These are phyloP conservation scores for Heterodera carotae DNA, from an alignment of 1,140 invertebrate genomes.

Conservation along the genomic window DNA sequence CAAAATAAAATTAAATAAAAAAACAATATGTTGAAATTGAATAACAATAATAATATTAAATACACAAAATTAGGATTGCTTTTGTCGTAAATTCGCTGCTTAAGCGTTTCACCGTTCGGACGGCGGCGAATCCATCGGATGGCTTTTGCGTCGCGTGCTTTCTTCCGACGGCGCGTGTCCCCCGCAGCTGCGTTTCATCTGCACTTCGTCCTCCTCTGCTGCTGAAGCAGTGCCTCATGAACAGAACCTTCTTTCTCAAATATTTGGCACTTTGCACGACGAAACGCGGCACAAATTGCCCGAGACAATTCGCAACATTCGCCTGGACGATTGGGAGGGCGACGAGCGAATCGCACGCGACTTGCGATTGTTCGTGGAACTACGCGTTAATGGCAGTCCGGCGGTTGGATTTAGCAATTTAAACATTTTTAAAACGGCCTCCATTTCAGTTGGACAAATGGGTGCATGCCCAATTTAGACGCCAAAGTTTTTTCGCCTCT, in stretches of 20 bases:
- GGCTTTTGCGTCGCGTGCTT: slow-evolving; percentile 35
- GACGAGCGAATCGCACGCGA: slow-evolving; percentile 52
- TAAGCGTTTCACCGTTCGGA: slow-evolving; percentile 46
- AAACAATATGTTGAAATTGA: too few relatives aligned
- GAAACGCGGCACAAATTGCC: background rate
- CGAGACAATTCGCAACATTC: slow-evolving; percentile 23
- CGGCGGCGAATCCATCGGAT: slow-evolving; percentile 48
- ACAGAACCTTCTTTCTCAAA: background rate
- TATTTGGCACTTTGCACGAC: slow-evolving; percentile 9
- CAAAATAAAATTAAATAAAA: too few relatives aligned
- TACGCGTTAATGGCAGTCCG: slow-evolving; percentile 78
- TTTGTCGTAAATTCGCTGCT: background rate
- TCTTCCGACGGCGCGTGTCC: slow-evolving; percentile 28
- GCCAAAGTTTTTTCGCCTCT: slow-evolving; percentile 17
- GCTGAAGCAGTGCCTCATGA: slow-evolving; percentile 12
- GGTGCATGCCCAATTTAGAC: slow-evolving; percentile 45
- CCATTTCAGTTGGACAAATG: slow-evolving; percentile 75
- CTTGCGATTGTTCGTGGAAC: slow-evolving; percentile 78
- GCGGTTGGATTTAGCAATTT: background rate
- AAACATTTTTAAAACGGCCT: background rate
- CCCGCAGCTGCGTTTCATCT: slow-evolving; percentile 38
- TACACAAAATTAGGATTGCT: too few relatives aligned
- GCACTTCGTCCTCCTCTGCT: slow-evolving; percentile 34
- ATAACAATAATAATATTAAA: too few relatives aligned
- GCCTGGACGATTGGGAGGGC: slow-evolving; percentile 49